A percentile compares a stretch with the other conserved stretches of the same genome.
Evolutionary conservation across 1,140 invertebrate genomes (phyloP).

Genomic region (Brachionus manjavacas): DNA sequence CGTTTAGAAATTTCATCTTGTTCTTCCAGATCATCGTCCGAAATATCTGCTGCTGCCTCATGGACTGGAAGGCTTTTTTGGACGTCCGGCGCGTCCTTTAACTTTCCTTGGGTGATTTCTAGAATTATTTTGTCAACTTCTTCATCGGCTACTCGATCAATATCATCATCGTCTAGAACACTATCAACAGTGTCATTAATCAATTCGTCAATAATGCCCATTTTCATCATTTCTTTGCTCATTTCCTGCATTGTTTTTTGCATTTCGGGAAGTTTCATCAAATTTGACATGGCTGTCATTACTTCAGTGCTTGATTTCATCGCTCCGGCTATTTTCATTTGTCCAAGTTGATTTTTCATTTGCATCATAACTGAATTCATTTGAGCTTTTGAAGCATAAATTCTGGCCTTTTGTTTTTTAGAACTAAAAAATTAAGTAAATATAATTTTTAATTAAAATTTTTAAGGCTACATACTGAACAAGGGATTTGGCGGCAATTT

Average conservation of each 20-base stretch:
- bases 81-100: not conserved
- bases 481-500: conserved; percentile 34
- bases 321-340: conserved; percentile 41
- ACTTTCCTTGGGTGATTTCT: conserved; percentile 39
- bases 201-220: conserved; percentile 40
- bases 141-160: conserved; percentile 34
- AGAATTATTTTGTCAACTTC: conserved; percentile 38
- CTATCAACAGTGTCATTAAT: conserved; percentile 30
- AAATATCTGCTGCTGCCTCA: not conserved
- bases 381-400: conserved; percentile 42
- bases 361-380: conserved; percentile 42
- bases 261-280: conserved; percentile 40
- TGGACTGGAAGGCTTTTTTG: not conserved
- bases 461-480: conserved; percentile 26
- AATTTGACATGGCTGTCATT: conserved; percentile 22
- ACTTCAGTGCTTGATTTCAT: conserved; percentile 41
- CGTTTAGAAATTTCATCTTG: conserved; percentile 39
- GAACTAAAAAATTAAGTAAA: not conserved
- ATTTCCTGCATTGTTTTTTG: conserved; percentile 41
- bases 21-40: conserved; percentile 23
- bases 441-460: not conserved
- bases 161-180: conserved; percentile 36
- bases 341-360: conserved; percentile 42
- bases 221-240: conserved; percentile 43
- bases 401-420: conserved; percentile 32